Percentiles rank a stretch among this genome's conserved stretches.
phyloP scores from a whole-genome alignment of 2,113 vertebrate genomes.

The Propithecus coquereli region DNA sequence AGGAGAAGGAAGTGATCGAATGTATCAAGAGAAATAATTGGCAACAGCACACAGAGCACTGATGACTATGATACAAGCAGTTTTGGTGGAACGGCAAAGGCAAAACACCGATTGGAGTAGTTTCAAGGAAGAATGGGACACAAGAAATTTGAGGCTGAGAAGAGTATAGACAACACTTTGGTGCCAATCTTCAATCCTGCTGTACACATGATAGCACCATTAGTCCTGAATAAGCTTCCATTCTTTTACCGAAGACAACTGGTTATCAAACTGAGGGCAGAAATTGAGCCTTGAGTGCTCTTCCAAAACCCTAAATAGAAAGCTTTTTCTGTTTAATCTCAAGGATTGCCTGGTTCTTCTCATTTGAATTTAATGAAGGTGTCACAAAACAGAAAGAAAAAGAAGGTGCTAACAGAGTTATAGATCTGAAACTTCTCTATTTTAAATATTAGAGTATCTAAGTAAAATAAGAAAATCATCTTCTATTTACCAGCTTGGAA shows the following conservation, averaged over 20 bases:
- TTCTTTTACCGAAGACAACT: not conserved
- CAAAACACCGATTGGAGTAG: accelerated
- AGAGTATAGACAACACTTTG: accelerated
- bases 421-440: not conserved
- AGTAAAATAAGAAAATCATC: not conserved
- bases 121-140: not conserved
- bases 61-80: not conserved
- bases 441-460: not conserved
- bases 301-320: not conserved
- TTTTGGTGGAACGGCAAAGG: not conserved
- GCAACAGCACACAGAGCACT: not conserved
- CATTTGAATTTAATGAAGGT: not conserved
- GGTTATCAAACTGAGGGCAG: not conserved
- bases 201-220: accelerated
- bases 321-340: not conserved
- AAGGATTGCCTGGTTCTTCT: not conserved
- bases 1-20: not conserved
- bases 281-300: not conserved
- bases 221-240: not conserved
- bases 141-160: not conserved
- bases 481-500: not conserved
- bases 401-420: not conserved
- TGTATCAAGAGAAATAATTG: not conserved
- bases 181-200: not conserved
- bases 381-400: not conserved